A percentile compares a stretch with the other conserved stretches of the same genome.
Evolutionary conservation across 2,797 vertebrate species (phyloP).

Genomic region (Vultur gryphus): DNA sequence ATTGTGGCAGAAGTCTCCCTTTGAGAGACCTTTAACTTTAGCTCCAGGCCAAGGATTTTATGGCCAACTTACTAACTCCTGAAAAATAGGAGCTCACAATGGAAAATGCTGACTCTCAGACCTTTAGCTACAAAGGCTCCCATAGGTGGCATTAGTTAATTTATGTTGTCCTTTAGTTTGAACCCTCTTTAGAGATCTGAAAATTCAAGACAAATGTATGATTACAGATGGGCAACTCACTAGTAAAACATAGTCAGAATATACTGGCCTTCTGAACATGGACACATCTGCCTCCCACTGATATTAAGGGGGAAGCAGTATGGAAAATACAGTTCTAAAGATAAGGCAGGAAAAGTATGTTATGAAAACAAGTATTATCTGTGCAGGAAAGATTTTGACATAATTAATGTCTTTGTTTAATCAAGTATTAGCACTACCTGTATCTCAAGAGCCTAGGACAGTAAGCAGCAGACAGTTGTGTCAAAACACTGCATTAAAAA

Average conservation of each 20-base stretch:
- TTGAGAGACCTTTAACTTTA: conserved; percentile 30
- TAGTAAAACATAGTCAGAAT: not conserved
- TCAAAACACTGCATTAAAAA: not conserved
- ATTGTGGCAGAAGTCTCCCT: conserved; percentile 54
- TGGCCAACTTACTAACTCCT: conserved; percentile 51
- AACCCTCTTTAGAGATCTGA: conserved; percentile 4
- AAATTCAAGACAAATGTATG: not conserved
- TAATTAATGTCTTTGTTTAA: not conserved
- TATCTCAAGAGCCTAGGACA: not conserved
- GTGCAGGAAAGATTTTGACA: not conserved
- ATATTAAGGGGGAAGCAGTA: not conserved
- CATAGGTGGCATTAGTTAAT: not conserved
- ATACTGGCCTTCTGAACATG: not conserved
- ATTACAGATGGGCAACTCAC: not conserved
- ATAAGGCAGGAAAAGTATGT: not conserved
- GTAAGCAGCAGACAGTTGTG: not conserved
- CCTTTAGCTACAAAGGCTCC: conserved; percentile 64
- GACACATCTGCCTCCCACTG: not conserved
- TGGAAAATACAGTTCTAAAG: not conserved
- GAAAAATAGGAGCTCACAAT: conserved; percentile 68
- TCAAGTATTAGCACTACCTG: conserved; percentile 1
- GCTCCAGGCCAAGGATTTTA: conserved; percentile 49
- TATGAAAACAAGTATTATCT: not conserved
- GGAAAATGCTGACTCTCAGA: conserved; percentile 56
- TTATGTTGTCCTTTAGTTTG: not conserved